Evolutionary conservation across 2,113 vertebrate species (phyloP).

Genomic region (Cairina moschata): DNA sequence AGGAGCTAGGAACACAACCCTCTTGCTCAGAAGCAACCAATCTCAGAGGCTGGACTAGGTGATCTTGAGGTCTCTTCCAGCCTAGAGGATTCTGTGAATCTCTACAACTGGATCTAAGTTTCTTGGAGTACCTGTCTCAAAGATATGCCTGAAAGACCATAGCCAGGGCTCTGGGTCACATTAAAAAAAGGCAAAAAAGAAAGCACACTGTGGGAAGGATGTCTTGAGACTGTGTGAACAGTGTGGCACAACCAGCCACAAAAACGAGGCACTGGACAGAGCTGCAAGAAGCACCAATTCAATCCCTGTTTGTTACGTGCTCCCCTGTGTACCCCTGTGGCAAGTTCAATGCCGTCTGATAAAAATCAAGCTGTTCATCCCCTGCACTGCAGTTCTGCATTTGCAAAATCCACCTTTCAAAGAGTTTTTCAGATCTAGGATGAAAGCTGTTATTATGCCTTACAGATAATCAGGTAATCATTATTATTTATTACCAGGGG

Average conservation of each 20-base stretch:
- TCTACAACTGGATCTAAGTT: background rate
- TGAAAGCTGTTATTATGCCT: background rate
- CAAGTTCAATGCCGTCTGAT: background rate
- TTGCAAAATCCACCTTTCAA: background rate
- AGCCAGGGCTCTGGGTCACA: background rate
- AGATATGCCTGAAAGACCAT: background rate
- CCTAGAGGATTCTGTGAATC: background rate
- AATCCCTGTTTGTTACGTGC: accelerated
- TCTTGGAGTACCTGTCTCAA: background rate
- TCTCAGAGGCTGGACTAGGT: background rate
- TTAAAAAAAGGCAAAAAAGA: background rate
- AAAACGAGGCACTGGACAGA: background rate
- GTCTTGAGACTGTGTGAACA: background rate
- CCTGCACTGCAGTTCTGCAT: background rate
- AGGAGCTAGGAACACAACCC: background rate
- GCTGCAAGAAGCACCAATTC: background rate
- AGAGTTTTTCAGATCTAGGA: background rate
- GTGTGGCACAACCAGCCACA: background rate
- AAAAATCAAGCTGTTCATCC: background rate
- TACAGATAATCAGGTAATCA: background rate
- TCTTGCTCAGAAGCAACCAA: background rate
- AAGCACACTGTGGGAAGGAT: background rate
- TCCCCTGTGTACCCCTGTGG: background rate
- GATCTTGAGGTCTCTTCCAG: no score
- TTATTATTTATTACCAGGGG: background rate